Conservation (phyloP, 2,797 vertebrate genomes). For the Nannoperca obscura region DNA sequence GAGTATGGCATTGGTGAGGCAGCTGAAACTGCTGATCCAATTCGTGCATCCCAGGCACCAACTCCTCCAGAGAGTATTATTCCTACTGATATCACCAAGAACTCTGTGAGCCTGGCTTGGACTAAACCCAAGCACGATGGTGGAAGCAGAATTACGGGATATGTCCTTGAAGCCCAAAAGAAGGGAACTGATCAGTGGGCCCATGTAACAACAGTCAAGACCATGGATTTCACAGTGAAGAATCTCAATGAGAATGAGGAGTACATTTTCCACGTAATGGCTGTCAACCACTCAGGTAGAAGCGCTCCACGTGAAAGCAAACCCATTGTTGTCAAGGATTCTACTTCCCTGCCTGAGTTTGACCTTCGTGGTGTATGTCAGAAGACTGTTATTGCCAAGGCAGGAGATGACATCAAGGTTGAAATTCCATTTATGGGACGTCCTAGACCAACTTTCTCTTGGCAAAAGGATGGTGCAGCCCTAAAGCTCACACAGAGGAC, state of each 20-base stretch:
- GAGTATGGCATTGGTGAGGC: slow-evolving; percentile 97
- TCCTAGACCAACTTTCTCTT: slow-evolving; percentile 93
- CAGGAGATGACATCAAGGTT: slow-evolving; percentile 96
- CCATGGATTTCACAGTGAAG: slow-evolving; percentile 91
- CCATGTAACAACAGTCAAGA: slow-evolving; percentile 93
- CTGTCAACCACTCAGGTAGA: slow-evolving; percentile 95
- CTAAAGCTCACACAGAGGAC: slow-evolving; percentile 94
- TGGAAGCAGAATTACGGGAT: slow-evolving; percentile 96
- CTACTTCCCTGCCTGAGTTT: slow-evolving; percentile 93
- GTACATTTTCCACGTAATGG: slow-evolving; percentile 97
- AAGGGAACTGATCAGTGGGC: slow-evolving; percentile 96
- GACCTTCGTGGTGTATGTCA: slow-evolving; percentile 94
- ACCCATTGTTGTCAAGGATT: slow-evolving; percentile 91
- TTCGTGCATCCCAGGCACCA: slow-evolving; percentile 95
- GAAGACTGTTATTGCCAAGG: slow-evolving; percentile 93
- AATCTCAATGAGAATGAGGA: slow-evolving; percentile 98
- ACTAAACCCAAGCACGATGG: slow-evolving; percentile 97
- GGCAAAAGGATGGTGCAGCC: slow-evolving; percentile 92
- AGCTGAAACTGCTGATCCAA: slow-evolving; percentile 93
- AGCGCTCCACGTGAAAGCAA: slow-evolving; percentile 94
- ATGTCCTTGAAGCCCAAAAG: slow-evolving; percentile 97
- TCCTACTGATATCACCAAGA: slow-evolving; percentile 94
- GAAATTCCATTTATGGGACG: slow-evolving; percentile 97
- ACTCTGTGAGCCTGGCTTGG: slow-evolving; percentile 93
- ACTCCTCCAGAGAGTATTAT: slow-evolving; percentile 93